Base-by-base conservation (phyloP, 1,140 invertebrate genomes). In the Phenacoccus solenopsis region DNA sequence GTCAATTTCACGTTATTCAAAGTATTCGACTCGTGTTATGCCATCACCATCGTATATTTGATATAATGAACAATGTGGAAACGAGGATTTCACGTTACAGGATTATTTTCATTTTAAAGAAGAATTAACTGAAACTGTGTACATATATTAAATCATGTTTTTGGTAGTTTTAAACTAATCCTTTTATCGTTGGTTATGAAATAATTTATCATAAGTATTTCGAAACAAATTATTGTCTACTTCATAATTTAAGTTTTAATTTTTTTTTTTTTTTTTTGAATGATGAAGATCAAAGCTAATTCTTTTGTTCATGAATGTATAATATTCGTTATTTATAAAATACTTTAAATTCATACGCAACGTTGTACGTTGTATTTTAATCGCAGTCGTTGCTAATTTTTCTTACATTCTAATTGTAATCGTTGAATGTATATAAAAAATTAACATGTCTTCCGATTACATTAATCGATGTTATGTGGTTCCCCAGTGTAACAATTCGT, bases 361-460 rank as follows among this genome's bases (percentile, higher is more conserved):
- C 38, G 16, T n/a, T 49, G 16, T 9, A n/a, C 20, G 38, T 49
- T n/a, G 20, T n/a, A n/a, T n/a, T n/a, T n/a, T n/a, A n/a, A n/a
- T n/a, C n/a, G n/a, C n/a, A n/a, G n/a, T 49, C 20, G 38, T 49
- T 9, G 20, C 20, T 9, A 49, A 9, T 49, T 49, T 49, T 4
- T 32, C 30, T 32, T 7, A 32, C 5, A 49, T 49, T 49, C 20
- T 49, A 49, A 49, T 49, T 49, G 38, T 49, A 49, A 49, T 49
- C 38, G 38, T 49, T 49, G 38, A 16, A n/a, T 16, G 20, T 49
- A 2, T 49, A 16, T 49, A 3, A 16, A 9, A 49, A 4, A 2
- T 49, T 49, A n/a, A 64, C 22, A 5, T 20, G 59, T 64, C 59
- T 64, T 64, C 59, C 59, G 59, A 64, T 64, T 64, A 64, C 59